phyloP scores from a whole-genome alignment of 2,888 invertebrate genomes.

The Melanostoma mellinum region DNA sequence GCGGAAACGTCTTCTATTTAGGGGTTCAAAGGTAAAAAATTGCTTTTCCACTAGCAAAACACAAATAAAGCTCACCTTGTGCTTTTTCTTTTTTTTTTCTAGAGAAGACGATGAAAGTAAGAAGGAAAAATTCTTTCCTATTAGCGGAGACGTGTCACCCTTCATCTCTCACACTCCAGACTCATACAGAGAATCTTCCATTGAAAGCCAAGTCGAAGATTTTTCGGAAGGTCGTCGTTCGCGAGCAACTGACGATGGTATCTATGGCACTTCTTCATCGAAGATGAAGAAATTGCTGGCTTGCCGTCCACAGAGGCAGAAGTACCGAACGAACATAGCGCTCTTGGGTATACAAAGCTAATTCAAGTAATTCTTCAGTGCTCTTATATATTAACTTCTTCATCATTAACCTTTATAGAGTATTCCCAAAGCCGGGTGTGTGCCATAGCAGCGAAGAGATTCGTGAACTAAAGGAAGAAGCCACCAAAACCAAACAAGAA shows the following conservation, averaged over 20 bases:
- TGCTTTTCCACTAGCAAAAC: background rate
- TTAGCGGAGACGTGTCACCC: slow-evolving; percentile 30
- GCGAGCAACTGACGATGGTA: slow-evolving; percentile 34
- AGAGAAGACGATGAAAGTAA: slow-evolving; percentile 76
- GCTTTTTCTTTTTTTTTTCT: background rate
- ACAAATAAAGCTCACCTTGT: no score
- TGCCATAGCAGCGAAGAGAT: slow-evolving; percentile 87
- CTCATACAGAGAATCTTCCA: slow-evolving; percentile 14
- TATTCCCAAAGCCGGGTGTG: slow-evolving; percentile 86
- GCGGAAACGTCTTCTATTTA: slow-evolving; percentile 88
- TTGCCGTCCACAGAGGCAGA: slow-evolving; percentile 87
- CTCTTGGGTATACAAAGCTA: slow-evolving; percentile 84
- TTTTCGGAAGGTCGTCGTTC: background rate
- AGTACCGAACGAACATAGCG: slow-evolving; percentile 86
- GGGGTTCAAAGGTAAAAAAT: slow-evolving; percentile 80
- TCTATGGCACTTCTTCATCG: slow-evolving; percentile 81
- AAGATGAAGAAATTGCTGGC: slow-evolving; percentile 87
- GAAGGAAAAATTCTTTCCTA: slow-evolving; percentile 76
- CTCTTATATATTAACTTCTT: slow-evolving; percentile 76
- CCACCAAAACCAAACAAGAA: slow-evolving; percentile 82
- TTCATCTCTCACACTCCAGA: slow-evolving; percentile 38
- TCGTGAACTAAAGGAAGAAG: slow-evolving; percentile 85
- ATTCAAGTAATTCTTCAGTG: slow-evolving; percentile 29
- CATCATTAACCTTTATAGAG: slow-evolving; percentile 88
- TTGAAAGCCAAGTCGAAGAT: slow-evolving; percentile 42